Conservation (phyloP, 2,113 vertebrate genomes). For the Semicossyphus pulcher region DNA sequence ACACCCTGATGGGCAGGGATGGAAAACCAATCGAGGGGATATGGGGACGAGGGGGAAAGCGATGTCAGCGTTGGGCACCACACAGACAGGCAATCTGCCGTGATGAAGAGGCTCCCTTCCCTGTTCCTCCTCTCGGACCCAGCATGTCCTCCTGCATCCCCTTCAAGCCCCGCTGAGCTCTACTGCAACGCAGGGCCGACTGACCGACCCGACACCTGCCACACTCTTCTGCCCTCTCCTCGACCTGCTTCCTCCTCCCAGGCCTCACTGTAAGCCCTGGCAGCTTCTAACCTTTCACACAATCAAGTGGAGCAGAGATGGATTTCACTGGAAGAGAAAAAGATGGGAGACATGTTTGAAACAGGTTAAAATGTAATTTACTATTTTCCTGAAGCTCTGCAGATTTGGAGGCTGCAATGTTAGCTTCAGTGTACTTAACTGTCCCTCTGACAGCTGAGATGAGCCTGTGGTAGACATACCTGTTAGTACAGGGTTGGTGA, state of each 20-base stretch:
- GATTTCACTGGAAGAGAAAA: conserved; percentile 27
- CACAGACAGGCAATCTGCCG: conserved; percentile 82
- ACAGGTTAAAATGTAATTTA: conserved; percentile 21
- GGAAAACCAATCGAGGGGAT: conserved; percentile 77
- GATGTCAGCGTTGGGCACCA: conserved; percentile 58
- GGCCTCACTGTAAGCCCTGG: not conserved
- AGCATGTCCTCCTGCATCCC: conserved; percentile 72
- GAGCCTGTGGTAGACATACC: conserved; percentile 22
- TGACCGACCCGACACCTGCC: conserved; percentile 55
- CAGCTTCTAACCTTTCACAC: conserved; percentile 20
- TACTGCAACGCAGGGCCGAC: conserved; percentile 27
- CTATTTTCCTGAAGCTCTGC: conserved; percentile 34
- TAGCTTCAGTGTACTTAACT: conserved; percentile 40
- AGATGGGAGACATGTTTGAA: conserved; percentile 18
- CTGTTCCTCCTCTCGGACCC: conserved; percentile 50
- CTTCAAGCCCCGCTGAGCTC: conserved; percentile 78
- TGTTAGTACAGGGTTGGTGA: conserved; percentile 23
- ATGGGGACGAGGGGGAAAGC: conserved; percentile 56
- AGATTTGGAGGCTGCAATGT: conserved; percentile 37
- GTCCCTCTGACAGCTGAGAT: conserved; percentile 22
- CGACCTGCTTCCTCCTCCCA: not conserved
- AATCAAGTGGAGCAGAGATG: conserved; percentile 20
- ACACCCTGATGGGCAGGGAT: conserved; percentile 77
- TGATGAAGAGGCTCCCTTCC: conserved; percentile 79
- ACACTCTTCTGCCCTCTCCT: conserved; percentile 12